Conservation (phyloP, 1,140 invertebrate genomes). For the Stegodyphus dumicola region DNA sequence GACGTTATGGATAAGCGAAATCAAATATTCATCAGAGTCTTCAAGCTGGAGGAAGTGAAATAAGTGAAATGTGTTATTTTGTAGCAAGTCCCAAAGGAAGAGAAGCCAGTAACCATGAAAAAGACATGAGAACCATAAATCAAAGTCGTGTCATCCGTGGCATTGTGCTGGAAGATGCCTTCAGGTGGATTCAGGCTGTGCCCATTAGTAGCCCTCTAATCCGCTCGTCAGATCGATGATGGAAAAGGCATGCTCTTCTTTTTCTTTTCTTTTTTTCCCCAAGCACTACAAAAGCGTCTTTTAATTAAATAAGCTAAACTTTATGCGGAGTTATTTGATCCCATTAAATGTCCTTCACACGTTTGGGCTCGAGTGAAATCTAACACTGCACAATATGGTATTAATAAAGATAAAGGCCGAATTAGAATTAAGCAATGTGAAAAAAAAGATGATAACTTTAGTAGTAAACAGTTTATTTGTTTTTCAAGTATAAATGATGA, state of each 20-base stretch:
- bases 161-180: neutral
- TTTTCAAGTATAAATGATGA: no score
- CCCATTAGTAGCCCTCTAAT: slow-evolving; percentile 6
- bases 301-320: slow-evolving; percentile 3
- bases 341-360: neutral
- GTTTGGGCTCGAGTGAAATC: neutral
- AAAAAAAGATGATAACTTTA: no score
- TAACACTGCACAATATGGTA: no score
- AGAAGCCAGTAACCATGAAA: neutral
- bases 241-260: neutral
- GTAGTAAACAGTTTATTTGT: no score
- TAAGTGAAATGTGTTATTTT: neutral
- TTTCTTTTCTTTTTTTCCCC: neutral
- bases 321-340: neutral
- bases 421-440: no score
- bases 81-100: neutral
- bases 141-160: neutral
- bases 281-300: neutral
- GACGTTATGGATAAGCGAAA: no score
- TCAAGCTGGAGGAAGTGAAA: no score
- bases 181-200: neutral
- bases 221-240: neutral
- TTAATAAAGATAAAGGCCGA: no score
- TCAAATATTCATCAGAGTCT: no score
- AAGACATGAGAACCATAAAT: neutral